Percentiles rank a stretch among this genome's conserved stretches.
Conservation (phyloP, 2,113 vertebrate genomes). For the Cavia aperea region DNA sequence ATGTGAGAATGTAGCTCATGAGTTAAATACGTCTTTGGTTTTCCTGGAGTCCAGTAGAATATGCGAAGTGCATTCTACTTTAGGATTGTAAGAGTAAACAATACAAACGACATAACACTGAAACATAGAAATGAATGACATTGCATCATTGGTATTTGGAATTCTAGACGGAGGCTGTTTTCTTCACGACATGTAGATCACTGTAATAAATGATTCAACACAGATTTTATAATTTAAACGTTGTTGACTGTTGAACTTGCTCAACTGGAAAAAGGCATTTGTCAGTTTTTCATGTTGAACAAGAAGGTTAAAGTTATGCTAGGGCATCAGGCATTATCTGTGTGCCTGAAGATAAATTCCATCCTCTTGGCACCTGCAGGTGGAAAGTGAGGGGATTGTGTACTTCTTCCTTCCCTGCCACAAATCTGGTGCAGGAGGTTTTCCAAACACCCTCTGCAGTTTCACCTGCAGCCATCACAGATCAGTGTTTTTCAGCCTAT, state of each 20-base stretch:
- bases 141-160: background rate
- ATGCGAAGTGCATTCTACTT: background rate
- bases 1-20: background rate
- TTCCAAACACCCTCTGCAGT: constrained; percentile 18
- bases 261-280: constrained; percentile 17
- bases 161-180: background rate
- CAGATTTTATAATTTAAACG: background rate
- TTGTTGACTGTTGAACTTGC: background rate
- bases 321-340: background rate
- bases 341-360: background rate
- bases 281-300: constrained; percentile 27
- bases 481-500: background rate
- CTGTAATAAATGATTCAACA: background rate
- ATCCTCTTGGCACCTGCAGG: background rate
- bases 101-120: background rate
- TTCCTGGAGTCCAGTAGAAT: background rate
- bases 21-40: background rate
- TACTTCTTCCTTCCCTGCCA: constrained; percentile 11
- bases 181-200: background rate
- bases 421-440: constrained; percentile 28
- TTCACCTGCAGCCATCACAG: constrained; percentile 21
- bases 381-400: background rate
- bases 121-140: background rate
- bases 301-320: background rate
- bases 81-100: background rate